Conservation (phyloP, 2,888 invertebrate species). For the Kryphioiulus occultus region DNA sequence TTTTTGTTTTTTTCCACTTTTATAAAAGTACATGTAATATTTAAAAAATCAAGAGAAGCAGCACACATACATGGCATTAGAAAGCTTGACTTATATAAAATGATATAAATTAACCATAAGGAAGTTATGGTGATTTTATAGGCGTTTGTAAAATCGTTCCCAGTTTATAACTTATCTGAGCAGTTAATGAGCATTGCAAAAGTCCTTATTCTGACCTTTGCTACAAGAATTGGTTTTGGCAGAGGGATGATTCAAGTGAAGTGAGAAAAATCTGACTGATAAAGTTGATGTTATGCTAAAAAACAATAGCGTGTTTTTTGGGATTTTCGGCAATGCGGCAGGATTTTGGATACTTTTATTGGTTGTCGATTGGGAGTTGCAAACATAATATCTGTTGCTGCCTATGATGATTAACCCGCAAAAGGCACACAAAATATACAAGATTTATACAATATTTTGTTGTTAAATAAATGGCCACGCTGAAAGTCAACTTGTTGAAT, state of each 20-base stretch:
- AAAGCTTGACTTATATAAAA: slow-evolving; percentile 32
- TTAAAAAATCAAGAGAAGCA: neutral
- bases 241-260: neutral
- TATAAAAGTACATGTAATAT: neutral
- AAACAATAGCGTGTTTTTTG: neutral
- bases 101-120: slow-evolving; percentile 10
- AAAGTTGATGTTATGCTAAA: neutral
- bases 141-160: neutral
- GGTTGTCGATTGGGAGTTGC: neutral
- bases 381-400: neutral
- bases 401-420: neutral
- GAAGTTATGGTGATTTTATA: neutral
- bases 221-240: neutral
- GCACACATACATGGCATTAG: neutral
- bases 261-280: neutral
- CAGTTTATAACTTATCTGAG: neutral
- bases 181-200: slow-evolving; percentile 21
- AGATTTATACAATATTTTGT: neutral
- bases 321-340: neutral
- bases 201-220: neutral
- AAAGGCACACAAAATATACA: neutral
- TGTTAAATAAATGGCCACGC: slow-evolving; percentile 1
- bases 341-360: neutral
- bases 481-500: neutral
- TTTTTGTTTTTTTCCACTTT: neutral